A percentile compares a stretch with the other conserved stretches of the same genome.
These are phyloP conservation scores for Lytechinus variegatus DNA, from an alignment of 35 echinoderm and acorn worm species.

Conservation along the genomic window DNA sequence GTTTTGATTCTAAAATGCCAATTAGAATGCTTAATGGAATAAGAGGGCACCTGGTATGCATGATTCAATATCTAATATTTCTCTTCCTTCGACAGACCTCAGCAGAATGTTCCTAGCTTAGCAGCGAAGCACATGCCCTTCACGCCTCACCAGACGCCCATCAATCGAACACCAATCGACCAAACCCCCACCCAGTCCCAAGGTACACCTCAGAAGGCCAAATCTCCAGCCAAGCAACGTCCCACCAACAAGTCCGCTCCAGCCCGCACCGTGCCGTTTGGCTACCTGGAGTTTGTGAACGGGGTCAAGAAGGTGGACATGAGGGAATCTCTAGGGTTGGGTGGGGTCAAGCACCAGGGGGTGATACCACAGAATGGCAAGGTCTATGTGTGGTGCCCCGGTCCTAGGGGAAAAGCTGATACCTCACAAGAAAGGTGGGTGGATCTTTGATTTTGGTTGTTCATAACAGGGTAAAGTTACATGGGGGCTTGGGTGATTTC, in stretches of 20 bases:
- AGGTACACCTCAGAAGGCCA: neutral
- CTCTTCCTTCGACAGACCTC: neutral
- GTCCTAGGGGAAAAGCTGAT: neutral
- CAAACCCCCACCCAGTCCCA: neutral
- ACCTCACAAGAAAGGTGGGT: neutral
- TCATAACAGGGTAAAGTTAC: neutral
- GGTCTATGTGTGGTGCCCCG: constrained; percentile 26
- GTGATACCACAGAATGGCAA: neutral
- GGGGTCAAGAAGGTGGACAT: constrained; percentile 31
- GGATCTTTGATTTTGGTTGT: neutral
- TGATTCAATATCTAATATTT: neutral
- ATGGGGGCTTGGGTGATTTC: no score
- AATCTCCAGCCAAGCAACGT: neutral
- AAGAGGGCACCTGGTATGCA: neutral
- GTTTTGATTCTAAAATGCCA: no score
- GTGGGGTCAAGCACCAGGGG: constrained; percentile 3
- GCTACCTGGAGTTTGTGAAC: neutral
- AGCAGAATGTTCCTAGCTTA: neutral
- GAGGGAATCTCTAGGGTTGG: neutral
- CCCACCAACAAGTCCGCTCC: constrained; percentile 21
- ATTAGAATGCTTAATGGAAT: no score
- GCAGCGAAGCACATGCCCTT: neutral
- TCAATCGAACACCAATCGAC: neutral
- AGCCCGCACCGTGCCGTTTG: neutral
- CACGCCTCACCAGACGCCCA: neutral